Evolutionary conservation across 2,113 vertebrate genomes (phyloP).

Genomic region (Calidris pugnax): DNA sequence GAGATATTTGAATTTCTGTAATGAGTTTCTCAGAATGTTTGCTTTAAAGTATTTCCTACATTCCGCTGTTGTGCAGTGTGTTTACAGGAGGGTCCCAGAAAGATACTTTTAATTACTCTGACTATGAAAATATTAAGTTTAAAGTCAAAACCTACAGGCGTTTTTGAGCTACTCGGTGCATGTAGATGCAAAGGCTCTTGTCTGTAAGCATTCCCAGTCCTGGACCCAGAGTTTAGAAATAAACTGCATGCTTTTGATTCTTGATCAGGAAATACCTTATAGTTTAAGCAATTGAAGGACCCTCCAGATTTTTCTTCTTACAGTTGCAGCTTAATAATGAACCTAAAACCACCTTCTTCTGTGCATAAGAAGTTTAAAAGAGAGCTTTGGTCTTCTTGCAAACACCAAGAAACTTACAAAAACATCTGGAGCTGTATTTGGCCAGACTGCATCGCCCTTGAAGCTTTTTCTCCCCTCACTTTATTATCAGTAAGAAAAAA

Average conservation of each 20-base stretch:
- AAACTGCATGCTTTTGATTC: background rate
- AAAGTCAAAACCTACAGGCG: background rate
- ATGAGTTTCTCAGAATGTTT: slow-evolving; percentile 21
- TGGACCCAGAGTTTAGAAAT: background rate
- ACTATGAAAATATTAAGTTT: background rate
- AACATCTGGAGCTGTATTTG: background rate
- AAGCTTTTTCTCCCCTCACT: background rate
- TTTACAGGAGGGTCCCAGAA: background rate
- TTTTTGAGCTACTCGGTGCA: background rate
- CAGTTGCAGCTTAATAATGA: background rate
- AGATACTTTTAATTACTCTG: background rate
- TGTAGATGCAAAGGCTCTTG: background rate
- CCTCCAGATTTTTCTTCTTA: background rate
- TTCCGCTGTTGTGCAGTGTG: background rate
- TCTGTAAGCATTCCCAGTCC: background rate
- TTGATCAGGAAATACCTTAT: background rate
- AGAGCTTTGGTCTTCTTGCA: background rate
- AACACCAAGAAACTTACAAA: background rate
- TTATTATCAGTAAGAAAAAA: background rate
- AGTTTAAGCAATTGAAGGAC: background rate
- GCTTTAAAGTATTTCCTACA: slow-evolving; percentile 5
- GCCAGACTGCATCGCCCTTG: background rate
- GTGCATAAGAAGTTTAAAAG: background rate
- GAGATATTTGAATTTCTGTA: slow-evolving; percentile 23
- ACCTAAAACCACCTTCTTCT: background rate